Evolutionary conservation across 2,888 invertebrate genomes (phyloP).

Genomic region (Meta bourneti): DNA sequence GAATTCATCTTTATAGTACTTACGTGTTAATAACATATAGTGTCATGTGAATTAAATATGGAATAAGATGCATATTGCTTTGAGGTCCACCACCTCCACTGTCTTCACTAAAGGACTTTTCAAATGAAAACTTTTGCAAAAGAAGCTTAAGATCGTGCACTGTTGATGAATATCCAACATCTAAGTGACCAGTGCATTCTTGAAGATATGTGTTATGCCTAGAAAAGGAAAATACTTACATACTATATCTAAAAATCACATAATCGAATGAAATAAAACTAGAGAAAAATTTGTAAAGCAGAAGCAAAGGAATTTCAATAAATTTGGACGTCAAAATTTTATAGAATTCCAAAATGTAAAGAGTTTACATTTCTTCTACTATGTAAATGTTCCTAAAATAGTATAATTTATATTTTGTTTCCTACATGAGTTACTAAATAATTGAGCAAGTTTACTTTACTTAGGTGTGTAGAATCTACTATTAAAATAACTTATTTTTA

Average conservation of each 20-base stretch:
- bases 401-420: too few species aligned
- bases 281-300: neutral
- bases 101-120: slow-evolving; percentile 97
- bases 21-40: slow-evolving; percentile 94
- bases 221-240: slow-evolving; percentile 78
- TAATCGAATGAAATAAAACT: neutral
- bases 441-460: too few species aligned
- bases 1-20: slow-evolving; percentile 76
- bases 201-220: slow-evolving; percentile 84
- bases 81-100: slow-evolving; percentile 98
- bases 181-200: slow-evolving; percentile 82
- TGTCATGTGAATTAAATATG: slow-evolving; percentile 95
- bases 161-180: slow-evolving; percentile 84
- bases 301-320: too few species aligned
- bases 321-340: too few species aligned
- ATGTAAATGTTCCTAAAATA: too few species aligned
- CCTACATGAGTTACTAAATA: too few species aligned
- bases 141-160: slow-evolving; percentile 96
- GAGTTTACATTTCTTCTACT: too few species aligned
- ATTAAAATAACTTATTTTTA: too few species aligned
- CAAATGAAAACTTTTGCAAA: slow-evolving; percentile 92
- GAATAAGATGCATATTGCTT: slow-evolving; percentile 97
- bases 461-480: too few species aligned
- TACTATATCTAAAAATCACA: neutral
- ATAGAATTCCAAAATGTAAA: too few species aligned